Evolutionary conservation across 1,140 invertebrate genomes (phyloP), one percentile per base, ranked within the genome.

Genomic region (Drosophila neocordata): DNA sequence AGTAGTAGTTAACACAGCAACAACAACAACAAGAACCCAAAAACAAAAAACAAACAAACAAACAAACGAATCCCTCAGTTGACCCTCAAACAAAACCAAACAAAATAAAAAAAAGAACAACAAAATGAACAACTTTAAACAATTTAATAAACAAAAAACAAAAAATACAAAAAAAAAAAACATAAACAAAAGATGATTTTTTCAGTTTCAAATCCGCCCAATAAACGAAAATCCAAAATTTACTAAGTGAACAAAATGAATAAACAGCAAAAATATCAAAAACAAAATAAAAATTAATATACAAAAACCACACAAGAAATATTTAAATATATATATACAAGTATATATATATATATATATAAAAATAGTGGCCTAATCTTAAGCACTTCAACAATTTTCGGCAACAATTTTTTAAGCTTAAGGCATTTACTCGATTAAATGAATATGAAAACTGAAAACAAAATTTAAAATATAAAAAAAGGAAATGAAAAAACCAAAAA

Each of bases 141-240:
- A 48, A 48, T 35, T 35, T 35, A 48, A 31, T 31, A 31, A 31
- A 31, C 2, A 1, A 31, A 31, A 31, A 31, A 31, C 4, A 31
- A 31, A 31, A 31, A 1, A 24, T 24, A 31, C 27, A 31, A 31
- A 3, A 5, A 31, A 3, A 31, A 5, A 3, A 31, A 31, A 31
- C 2, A 31, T 4, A 31, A 31, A 18, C 41, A 38, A n/a, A n/a
- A 44, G 18, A 48, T 15, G 41, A 48, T 48, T 48, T 48, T 77
- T 77, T 77, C 74, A 77, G 74, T 77, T 77, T 71, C 62, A 70
- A 77, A 70, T 77, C 75, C 75, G 75, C 75, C 75, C 75, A 77
- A 61, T 34, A 65, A 64, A 20, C 37, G 34, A 64, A 59, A 55
- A 37, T 53, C 56, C 31, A 35, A 51, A 62, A 66, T 67, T 60